Conservation (phyloP, 1,140 invertebrate genomes). For the Oryctes rhinoceros region DNA sequence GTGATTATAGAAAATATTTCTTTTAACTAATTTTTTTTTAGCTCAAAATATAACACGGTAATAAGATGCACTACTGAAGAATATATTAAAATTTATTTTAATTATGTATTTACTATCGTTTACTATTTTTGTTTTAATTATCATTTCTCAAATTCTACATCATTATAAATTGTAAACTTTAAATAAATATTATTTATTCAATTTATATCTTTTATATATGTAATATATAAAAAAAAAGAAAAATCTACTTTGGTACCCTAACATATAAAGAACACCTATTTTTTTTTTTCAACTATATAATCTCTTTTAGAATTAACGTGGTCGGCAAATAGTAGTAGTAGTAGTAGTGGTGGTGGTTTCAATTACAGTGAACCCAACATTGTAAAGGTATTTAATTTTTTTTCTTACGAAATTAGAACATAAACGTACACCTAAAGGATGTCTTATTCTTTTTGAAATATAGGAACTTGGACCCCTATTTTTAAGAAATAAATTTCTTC, state of each 20-base stretch:
- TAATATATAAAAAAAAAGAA: constrained; percentile 46
- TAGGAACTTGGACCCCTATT: constrained; percentile 56
- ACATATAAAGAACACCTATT: constrained; percentile 53
- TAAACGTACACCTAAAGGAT: constrained; percentile 39
- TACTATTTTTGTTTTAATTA: background rate
- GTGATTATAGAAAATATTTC: constrained; percentile 19
- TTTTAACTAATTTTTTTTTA: constrained; percentile 29
- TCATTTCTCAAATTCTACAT: constrained; percentile 1
- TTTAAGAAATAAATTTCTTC: constrained; percentile 47
- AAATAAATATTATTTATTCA: constrained; percentile 49
- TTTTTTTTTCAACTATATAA: constrained; percentile 39
- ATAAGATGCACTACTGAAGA: background rate
- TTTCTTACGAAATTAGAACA: constrained; percentile 29
- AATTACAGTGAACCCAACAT: constrained; percentile 56
- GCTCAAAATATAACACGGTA: background rate
- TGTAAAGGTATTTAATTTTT: constrained; percentile 43
- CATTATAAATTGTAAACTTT: constrained; percentile 52
- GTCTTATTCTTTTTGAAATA: constrained; percentile 39
- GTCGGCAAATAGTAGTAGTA: constrained; percentile 50
- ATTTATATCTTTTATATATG: background rate
- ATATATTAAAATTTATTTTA: background rate
- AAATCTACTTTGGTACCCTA: constrained; percentile 51
- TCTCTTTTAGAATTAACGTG: constrained; percentile 55
- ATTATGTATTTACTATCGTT: constrained; percentile 16
- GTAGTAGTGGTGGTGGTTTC: constrained; percentile 38